These are phyloP conservation scores for Beris morrisii DNA, from an alignment of 2,888 invertebrate species.

Conservation along the genomic window DNA sequence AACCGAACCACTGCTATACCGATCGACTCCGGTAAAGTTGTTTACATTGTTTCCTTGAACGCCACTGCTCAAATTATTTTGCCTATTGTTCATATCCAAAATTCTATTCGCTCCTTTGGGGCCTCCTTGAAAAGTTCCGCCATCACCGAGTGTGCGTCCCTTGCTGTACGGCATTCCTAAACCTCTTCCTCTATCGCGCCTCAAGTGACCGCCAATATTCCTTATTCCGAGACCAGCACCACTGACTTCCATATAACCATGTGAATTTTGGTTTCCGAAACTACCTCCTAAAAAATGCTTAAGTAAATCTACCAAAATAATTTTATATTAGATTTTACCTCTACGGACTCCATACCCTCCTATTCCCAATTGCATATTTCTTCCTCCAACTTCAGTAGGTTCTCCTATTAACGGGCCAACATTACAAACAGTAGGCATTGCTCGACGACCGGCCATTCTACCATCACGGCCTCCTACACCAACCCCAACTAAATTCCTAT, in stretches of 20 bases:
- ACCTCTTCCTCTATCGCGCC: constrained; percentile 34
- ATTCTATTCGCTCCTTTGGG: constrained; percentile 18
- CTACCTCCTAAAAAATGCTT: constrained; percentile 4
- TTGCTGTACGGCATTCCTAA: constrained; percentile 34
- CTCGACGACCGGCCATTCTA: background rate
- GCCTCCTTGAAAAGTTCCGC: constrained; percentile 29
- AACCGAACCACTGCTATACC: constrained; percentile 39
- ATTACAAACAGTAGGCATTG: background rate
- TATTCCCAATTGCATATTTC: constrained; percentile 27
- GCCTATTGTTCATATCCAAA: constrained; percentile 22
- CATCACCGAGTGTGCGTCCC: constrained; percentile 37
- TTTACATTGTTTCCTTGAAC: constrained; percentile 32
- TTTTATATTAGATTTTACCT: constrained; percentile 45
- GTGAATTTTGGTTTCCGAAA: constrained; percentile 35
- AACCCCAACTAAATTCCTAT: constrained; percentile 63
- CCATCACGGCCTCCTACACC: constrained; percentile 47
- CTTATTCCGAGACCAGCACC: constrained; percentile 43
- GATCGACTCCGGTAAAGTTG: constrained; percentile 35
- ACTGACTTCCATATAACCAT: background rate
- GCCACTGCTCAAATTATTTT: constrained; percentile 28
- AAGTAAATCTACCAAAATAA: no score
- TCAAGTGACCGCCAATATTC: constrained; percentile 45
- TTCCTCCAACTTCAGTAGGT: constrained; percentile 38
- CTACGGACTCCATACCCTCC: constrained; percentile 47
- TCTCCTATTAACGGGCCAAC: constrained; percentile 38